Base-by-base conservation (phyloP, 2,888 invertebrate genomes). In the Zelleria hepariella region DNA sequence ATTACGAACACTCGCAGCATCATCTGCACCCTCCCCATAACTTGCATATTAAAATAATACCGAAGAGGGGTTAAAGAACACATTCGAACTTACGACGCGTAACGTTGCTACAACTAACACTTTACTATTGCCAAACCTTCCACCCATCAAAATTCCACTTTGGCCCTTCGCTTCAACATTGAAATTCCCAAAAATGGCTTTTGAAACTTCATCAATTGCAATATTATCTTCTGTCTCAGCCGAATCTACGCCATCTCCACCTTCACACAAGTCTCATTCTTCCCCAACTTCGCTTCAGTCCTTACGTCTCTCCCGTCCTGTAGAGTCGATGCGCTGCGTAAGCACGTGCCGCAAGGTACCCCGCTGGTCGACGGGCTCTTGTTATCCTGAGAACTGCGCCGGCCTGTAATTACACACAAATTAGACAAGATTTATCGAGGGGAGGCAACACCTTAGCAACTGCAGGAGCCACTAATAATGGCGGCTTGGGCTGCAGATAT, bases 361-460 rank as follows among this genome's bases (percentile, higher is more conserved):
- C 86, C 77, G 86, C 84, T 80, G 83, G 75, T 83, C 85, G 84
- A 83, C 85, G 85, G n/a, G 81, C 86, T 85, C 86, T 86, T 80
- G 88, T 86, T 83, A 85, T 85, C 77, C 70, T 74, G 82, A 82
- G 82, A 82, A 80, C 85, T 82, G 80, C 79, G 75, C 85, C 78
- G 80, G 80, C 80, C 86, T 85, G 86, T 88, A 88, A 88, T 88
- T 87, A 88, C 88, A 87, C 86, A 88, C 86, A 88, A 88, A 88
- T 88, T 88, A 88, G 86, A 86, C 84, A 87, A 88, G 87, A 88
- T 88, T 88, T 88, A 88, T 87, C 73, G 87, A 81, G 85, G 88
- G 88, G 87, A 82, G 82, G 57, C 80, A 82, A 86, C 87, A 88
- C 87, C 87, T 88, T 87, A 79, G 86, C 82, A 88, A 88, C 88